Evolutionary conservation across 2,888 invertebrate species (phyloP).

Genomic region (Aromia moschata): DNA sequence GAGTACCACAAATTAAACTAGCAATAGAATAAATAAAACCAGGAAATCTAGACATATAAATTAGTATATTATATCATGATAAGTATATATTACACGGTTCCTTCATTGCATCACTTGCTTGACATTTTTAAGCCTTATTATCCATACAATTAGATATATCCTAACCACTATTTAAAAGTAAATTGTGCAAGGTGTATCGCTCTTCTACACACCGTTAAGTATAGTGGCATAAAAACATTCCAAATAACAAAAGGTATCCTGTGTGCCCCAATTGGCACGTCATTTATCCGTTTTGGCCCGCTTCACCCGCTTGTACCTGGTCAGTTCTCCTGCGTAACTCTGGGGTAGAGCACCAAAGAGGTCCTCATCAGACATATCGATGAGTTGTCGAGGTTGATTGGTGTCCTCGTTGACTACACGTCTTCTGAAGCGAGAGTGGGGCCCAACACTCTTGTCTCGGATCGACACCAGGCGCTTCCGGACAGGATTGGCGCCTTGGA

Average conservation of each 20-base stretch:
- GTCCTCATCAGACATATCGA: constrained; percentile 57
- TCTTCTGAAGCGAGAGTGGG: constrained; percentile 39
- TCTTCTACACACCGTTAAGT: not conserved
- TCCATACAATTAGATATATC: constrained; percentile 12
- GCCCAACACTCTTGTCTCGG: constrained; percentile 45
- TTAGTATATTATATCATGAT: constrained; percentile 16
- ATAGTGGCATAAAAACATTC: constrained; percentile 6
- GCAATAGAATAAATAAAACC: too few species aligned
- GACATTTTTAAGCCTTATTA: constrained; percentile 22
- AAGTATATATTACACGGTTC: constrained; percentile 13
- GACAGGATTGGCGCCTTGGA: constrained; percentile 47
- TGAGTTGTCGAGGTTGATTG: constrained; percentile 44
- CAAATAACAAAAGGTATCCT: not conserved
- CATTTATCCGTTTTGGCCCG: constrained; percentile 28
- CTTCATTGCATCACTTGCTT: constrained; percentile 12
- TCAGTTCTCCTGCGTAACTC: constrained; percentile 59
- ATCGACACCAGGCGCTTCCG: constrained; percentile 48
- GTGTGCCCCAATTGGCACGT: not conserved
- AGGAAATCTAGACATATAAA: constrained; percentile 6
- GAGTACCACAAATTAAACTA: too few species aligned
- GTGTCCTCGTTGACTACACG: constrained; percentile 39
- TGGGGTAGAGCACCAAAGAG: constrained; percentile 61
- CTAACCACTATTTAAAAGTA: constrained; percentile 8
- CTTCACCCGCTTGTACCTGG: constrained; percentile 60
- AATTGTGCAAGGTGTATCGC: constrained; percentile 1